Conservation (phyloP, 2,888 invertebrate genomes). For the Synergus gifuensis region DNA sequence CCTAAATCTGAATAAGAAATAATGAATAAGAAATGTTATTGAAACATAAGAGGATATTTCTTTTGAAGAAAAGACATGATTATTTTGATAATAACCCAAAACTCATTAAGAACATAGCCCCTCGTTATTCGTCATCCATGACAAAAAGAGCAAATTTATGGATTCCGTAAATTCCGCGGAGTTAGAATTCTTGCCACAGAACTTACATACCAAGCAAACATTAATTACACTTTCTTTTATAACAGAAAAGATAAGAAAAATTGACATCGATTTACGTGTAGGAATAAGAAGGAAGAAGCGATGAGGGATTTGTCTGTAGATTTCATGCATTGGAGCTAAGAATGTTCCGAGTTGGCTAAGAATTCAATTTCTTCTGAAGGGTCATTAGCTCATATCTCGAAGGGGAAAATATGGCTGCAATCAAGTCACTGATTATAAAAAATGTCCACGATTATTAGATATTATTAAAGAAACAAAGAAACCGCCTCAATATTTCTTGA, state of each 20-base stretch:
- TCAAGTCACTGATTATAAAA: background rate
- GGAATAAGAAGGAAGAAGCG: background rate
- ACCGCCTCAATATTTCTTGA: background rate
- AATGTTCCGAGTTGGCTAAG: background rate
- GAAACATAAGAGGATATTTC: background rate
- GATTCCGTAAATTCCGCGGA: background rate
- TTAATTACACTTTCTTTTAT: slow-evolving; percentile 4
- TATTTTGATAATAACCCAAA: background rate
- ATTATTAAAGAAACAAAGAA: background rate
- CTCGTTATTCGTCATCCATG: background rate
- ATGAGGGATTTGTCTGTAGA: background rate
- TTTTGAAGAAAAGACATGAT: background rate
- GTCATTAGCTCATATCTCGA: background rate
- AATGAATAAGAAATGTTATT: background rate
- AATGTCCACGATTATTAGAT: background rate
- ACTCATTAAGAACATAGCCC: background rate
- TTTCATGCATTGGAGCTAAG: background rate
- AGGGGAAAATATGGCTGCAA: background rate
- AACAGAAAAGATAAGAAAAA: background rate
- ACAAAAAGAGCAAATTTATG: background rate
- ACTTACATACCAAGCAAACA: slow-evolving; percentile 1
- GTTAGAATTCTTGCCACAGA: background rate
- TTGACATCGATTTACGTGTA: background rate
- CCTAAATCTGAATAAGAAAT: no score
- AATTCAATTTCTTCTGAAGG: background rate